These are phyloP conservation scores for Campylorhamphus procurvoides DNA, from an alignment of 2,113 vertebrate species.

Conservation along the genomic window DNA sequence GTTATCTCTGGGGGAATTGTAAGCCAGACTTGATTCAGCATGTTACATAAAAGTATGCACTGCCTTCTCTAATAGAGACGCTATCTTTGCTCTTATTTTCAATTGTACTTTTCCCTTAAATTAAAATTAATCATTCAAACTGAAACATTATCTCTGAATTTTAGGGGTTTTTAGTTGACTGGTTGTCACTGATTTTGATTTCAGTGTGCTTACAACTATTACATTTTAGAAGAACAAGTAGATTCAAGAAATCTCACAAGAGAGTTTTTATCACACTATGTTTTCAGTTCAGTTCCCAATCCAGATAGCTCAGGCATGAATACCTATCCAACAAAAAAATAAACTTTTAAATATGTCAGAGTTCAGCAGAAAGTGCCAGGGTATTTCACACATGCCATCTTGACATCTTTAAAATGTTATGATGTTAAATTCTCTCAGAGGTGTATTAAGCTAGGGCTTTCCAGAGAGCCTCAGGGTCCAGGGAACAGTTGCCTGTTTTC, in stretches of 20 bases:
- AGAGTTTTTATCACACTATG: not conserved
- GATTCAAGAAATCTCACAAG: not conserved
- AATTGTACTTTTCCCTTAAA: not conserved
- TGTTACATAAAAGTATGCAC: not conserved
- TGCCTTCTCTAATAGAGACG: not conserved
- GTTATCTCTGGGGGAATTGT: not conserved
- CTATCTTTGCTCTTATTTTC: not conserved
- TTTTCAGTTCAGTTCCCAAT: not conserved
- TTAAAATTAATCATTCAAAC: not conserved
- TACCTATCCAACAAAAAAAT: not conserved
- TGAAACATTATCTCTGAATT: not conserved
- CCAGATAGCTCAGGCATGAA: not conserved
- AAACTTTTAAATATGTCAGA: not conserved
- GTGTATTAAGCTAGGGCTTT: not conserved
- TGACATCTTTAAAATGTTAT: not conserved
- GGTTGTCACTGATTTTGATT: not conserved
- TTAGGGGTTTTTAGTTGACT: not conserved
- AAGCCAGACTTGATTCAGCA: not conserved
- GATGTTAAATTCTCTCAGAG: not conserved
- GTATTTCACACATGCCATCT: not conserved
- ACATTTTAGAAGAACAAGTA: not conserved
- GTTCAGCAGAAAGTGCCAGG: not conserved
- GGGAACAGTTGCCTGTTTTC: not conserved
- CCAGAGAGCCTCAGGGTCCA: not conserved
- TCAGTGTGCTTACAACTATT: not conserved